Conservation (phyloP, 2,113 vertebrate genomes). For the Probosciger aterrimus region DNA sequence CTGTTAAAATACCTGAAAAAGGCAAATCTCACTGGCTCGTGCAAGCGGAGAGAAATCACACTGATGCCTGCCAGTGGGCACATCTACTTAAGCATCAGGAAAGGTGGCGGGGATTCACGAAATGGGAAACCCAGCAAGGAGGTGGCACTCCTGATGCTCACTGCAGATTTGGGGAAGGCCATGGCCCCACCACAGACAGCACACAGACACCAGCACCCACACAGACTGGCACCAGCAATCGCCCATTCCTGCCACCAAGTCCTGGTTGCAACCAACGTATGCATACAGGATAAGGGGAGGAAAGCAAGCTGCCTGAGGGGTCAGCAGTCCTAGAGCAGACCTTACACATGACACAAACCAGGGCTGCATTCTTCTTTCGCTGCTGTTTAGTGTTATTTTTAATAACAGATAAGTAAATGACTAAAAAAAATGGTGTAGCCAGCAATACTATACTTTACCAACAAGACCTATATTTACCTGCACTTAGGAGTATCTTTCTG, state of each 20-base stretch:
- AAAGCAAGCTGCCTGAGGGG: not conserved
- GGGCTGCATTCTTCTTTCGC: fast-evolving
- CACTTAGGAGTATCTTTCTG: not conserved
- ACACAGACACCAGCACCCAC: fast-evolving
- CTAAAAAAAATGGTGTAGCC: not conserved
- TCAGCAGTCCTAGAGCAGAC: not conserved
- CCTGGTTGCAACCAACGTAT: not conserved
- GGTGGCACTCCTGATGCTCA: fast-evolving
- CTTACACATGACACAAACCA: fast-evolving
- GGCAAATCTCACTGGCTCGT: not conserved
- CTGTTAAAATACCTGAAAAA: not conserved
- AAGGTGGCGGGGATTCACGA: not conserved
- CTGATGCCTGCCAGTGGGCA: not conserved
- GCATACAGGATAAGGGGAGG: fast-evolving
- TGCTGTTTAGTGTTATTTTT: not conserved
- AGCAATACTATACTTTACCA: not conserved
- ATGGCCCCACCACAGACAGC: fast-evolving
- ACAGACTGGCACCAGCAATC: fast-evolving
- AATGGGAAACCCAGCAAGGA: fast-evolving
- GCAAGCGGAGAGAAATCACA: not conserved
- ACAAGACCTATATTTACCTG: not conserved
- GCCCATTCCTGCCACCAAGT: fast-evolving
- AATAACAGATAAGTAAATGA: not conserved
- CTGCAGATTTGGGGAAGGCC: not conserved
- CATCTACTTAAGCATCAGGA: fast-evolving